These are phyloP conservation scores for Podargus strigoides DNA, from an alignment of 2,797 vertebrate species.

Conservation along the genomic window DNA sequence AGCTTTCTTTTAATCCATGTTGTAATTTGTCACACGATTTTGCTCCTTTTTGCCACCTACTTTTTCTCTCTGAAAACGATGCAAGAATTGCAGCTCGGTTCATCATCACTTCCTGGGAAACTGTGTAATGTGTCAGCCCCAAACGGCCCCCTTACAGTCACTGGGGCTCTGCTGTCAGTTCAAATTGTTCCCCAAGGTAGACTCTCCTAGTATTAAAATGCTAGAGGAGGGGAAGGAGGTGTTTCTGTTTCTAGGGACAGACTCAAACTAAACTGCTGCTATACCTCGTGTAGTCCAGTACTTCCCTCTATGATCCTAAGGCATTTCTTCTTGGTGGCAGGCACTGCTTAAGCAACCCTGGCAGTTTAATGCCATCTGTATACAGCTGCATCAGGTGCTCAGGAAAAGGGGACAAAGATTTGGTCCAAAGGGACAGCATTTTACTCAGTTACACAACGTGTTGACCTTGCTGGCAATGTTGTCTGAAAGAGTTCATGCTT, in stretches of 20 bases:
- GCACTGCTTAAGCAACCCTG: not conserved
- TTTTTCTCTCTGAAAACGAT: not conserved
- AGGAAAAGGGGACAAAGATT: not conserved
- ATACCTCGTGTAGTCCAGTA: accelerated
- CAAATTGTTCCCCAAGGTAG: not conserved
- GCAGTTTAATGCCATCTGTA: not conserved
- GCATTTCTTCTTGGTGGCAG: not conserved
- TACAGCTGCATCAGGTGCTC: not conserved
- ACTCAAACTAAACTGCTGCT: not conserved
- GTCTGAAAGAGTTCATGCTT: not conserved
- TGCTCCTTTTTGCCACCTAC: not conserved
- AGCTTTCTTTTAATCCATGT: not conserved
- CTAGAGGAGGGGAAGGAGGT: not conserved
- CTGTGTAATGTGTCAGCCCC: not conserved
- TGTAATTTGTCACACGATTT: not conserved
- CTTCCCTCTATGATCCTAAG: not conserved
- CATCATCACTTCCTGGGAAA: not conserved
- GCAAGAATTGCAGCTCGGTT: not conserved
- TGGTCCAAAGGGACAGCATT: not conserved
- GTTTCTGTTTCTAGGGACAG: not conserved
- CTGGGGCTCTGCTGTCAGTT: not conserved
- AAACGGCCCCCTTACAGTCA: not conserved
- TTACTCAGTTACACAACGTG: not conserved
- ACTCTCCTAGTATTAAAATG: not conserved
- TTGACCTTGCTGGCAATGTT: not conserved